Conservation (phyloP, 2,113 vertebrate genomes). For the Plotosus lineatus region DNA sequence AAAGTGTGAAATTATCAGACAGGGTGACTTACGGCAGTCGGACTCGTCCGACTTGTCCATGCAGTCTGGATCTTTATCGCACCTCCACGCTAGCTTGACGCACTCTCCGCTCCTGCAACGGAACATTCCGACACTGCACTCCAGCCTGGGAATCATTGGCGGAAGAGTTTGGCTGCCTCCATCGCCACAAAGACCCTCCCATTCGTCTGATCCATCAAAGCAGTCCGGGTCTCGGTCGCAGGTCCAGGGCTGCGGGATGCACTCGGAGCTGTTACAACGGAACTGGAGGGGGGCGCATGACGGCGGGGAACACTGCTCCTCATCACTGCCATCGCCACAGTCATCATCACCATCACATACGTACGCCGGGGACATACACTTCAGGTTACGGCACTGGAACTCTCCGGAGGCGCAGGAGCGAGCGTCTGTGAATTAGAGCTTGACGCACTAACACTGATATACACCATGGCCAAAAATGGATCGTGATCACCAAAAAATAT, state of each 20-base stretch:
- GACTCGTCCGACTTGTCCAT: constrained; percentile 96
- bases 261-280: constrained; percentile 87
- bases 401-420: constrained; percentile 81
- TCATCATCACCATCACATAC: constrained; percentile 89
- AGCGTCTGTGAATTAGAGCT: constrained; percentile 59
- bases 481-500: no score
- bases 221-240: constrained; percentile 94
- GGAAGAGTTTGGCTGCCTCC: constrained; percentile 58
- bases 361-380: constrained; percentile 84
- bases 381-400: constrained; percentile 91
- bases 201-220: constrained; percentile 86
- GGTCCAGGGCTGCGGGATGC: constrained; percentile 91
- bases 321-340: constrained; percentile 90
- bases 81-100: constrained; percentile 89
- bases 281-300: constrained; percentile 88
- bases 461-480: neutral
- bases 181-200: constrained; percentile 79
- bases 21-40: constrained; percentile 85
- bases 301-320: constrained; percentile 82
- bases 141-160: constrained; percentile 60
- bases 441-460: neutral
- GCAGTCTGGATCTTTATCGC: constrained; percentile 93
- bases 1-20: neutral
- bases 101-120: constrained; percentile 89
- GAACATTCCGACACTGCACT: constrained; percentile 82